Evolutionary conservation across 2,113 vertebrate genomes (phyloP), one percentile per base, ranked within the genome.

Genomic region (Hucho hucho): DNA sequence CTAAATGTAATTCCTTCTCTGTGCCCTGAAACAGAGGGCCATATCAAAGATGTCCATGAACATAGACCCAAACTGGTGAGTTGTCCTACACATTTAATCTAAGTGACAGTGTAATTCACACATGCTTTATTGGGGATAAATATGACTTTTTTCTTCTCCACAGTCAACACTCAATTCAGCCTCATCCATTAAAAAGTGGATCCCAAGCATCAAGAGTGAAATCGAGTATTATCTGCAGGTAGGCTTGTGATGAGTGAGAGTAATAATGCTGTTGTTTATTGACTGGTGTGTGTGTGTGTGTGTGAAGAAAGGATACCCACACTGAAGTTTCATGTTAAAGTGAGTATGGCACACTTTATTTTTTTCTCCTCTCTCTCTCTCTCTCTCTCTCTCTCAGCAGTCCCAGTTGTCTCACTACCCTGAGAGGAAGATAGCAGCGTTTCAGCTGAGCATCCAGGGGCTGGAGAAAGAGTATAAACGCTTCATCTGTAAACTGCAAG

Each of bases 141-240:
- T 53, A 7, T 32, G 25, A 16, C 13, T 49, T 12, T 18, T 13
- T 53, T 16, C 1, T 47, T 79, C 59, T 61, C 32, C 70, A 43
- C 79, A 94, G 94, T 91, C 87, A 0, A 83, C 91, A 3, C 87
- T 95, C 0, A 91, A 92, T 75, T 90, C 92, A 7, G 79, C 87
- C 4, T 74, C 90, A 59, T 89, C 88, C 12, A 90, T 95, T 64
- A 94, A 89, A 69, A 94, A 92, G 70, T 95, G 94, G 94, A 93
- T 95, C 24, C 93, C 93, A 37, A 91, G 90, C 86, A 95, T 95
- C 83, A 94, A 93, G 81, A 91, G 79, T 25, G 94, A 95, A 58
- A 93, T 95, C 0, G 93, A 94, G 72, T 95, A 93, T 79, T 94
- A 88, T 64, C 74, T 95, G 49, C 92, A 94, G 90, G 93, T 94